Evolutionary conservation across 1,140 invertebrate genomes (phyloP).

Genomic region (Whitmania pigra): DNA sequence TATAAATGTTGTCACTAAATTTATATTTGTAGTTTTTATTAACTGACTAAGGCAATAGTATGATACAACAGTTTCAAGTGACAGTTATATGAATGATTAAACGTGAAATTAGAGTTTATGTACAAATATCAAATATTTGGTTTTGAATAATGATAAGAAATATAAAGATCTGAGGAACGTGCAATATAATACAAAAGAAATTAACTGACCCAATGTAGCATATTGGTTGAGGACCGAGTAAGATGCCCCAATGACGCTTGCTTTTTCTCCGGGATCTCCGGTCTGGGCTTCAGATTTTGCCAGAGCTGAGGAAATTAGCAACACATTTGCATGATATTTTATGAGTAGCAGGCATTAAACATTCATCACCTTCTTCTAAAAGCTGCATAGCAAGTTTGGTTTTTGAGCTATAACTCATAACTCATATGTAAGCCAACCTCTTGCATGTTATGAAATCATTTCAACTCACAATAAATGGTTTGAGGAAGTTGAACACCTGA

Average conservation of each 20-base stretch:
- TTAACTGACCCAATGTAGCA: slow-evolving; percentile 5
- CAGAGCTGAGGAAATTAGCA: too few relatives aligned
- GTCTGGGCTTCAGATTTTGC: background rate
- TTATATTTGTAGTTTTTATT: too few relatives aligned
- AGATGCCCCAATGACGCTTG: background rate
- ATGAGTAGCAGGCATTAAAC: background rate
- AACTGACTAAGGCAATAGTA: too few relatives aligned
- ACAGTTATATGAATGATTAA: too few relatives aligned
- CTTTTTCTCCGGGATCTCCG: background rate
- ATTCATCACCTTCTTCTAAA: background rate
- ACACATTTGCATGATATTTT: background rate
- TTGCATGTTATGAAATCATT: background rate
- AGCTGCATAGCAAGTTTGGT: background rate
- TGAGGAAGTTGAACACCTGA: slow-evolving; percentile 9
- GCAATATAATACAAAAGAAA: background rate
- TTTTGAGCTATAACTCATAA: background rate
- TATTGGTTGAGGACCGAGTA: slow-evolving; percentile 17
- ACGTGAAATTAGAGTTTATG: too few relatives aligned
- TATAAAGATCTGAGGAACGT: too few relatives aligned
- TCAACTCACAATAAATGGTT: slow-evolving; percentile 11
- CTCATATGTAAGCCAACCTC: background rate
- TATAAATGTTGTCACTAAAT: too few relatives aligned
- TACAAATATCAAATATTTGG: too few relatives aligned
- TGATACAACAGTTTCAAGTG: too few relatives aligned
- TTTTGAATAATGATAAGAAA: too few relatives aligned